Percentiles rank a stretch among this genome's conserved stretches.
phyloP scores from a whole-genome alignment of 2,113 vertebrate species.

The Brachirus orientalis region DNA sequence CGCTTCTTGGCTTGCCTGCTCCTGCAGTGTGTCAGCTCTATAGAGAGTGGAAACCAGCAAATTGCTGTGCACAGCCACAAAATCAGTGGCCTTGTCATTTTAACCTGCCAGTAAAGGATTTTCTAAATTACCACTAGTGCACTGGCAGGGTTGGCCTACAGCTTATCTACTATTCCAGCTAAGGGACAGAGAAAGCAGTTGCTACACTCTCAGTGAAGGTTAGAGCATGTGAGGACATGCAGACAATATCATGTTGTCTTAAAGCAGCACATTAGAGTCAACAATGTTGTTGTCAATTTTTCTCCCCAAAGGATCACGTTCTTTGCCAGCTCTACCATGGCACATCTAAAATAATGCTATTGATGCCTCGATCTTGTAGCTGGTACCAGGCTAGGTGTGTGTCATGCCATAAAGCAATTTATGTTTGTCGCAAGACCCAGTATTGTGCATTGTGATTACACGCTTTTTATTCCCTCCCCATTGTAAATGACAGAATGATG shows the following conservation, averaged over 20 bases:
- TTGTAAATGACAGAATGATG: too few species aligned
- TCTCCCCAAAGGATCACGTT: too few species aligned
- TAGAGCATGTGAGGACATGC: slow-evolving; percentile 1
- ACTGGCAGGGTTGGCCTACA: slow-evolving; percentile 77
- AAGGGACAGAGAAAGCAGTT: slow-evolving; percentile 9
- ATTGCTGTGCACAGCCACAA: slow-evolving; percentile 79
- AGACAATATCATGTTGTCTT: slow-evolving; percentile 12
- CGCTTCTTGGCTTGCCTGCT: slow-evolving; percentile 35
- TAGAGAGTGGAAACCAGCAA: slow-evolving; percentile 83
- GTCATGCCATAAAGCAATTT: too few species aligned
- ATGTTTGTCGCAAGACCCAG: too few species aligned
- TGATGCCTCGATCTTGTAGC: too few species aligned
- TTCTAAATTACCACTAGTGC: slow-evolving; percentile 82
- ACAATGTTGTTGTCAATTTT: too few species aligned
- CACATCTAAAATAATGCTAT: too few species aligned
- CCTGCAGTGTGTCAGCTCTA: slow-evolving; percentile 74
- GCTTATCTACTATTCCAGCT: slow-evolving; percentile 73
- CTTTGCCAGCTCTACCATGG: too few species aligned
- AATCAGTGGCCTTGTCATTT: slow-evolving; percentile 84
- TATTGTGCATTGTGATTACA: too few species aligned
- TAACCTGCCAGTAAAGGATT: slow-evolving; percentile 83
- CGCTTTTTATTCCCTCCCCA: too few species aligned
- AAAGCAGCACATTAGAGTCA: neutral
- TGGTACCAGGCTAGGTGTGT: too few species aligned
- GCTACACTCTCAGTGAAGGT: slow-evolving; percentile 16